Evolutionary conservation across 2,888 invertebrate species (phyloP).

Genomic region (Homarus gammarus): DNA sequence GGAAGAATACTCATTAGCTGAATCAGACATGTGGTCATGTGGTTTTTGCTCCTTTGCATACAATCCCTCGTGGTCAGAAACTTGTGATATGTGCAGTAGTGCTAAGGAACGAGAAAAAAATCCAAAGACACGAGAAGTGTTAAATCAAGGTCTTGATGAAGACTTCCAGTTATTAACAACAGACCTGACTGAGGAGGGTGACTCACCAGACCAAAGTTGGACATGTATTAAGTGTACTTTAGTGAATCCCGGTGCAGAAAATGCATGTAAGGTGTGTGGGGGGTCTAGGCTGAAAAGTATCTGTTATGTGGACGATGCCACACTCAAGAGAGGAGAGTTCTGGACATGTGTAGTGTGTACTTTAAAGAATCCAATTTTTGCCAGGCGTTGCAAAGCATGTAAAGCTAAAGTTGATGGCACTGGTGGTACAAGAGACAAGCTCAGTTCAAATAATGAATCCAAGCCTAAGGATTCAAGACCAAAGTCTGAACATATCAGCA

Average conservation of each 20-base stretch:
- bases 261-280: constrained; percentile 74
- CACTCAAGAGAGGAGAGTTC: constrained; percentile 74
- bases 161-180: constrained; percentile 74
- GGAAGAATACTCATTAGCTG: constrained; percentile 66
- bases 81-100: constrained; percentile 74
- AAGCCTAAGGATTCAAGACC: constrained; percentile 56
- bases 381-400: constrained; percentile 77
- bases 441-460: constrained; percentile 56
- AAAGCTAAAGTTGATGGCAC: constrained; percentile 75
- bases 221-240: constrained; percentile 75
- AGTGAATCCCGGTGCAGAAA: constrained; percentile 71
- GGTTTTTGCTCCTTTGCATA: constrained; percentile 73
- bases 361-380: constrained; percentile 79
- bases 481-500: constrained; percentile 65
- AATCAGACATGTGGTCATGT: constrained; percentile 75
- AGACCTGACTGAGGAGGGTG: constrained; percentile 57
- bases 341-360: constrained; percentile 92
- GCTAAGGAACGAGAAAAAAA: constrained; percentile 34
- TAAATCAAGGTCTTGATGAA: constrained; percentile 73
- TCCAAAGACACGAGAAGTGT: constrained; percentile 61
- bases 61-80: constrained; percentile 74
- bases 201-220: constrained; percentile 75
- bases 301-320: constrained; percentile 72
- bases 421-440: constrained; percentile 74
- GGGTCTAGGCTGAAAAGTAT: constrained; percentile 74